A percentile compares a stretch with the other conserved stretches of the same genome.
phyloP scores from a whole-genome alignment of 2,888 invertebrate species.

The Rhagonycha lutea region DNA sequence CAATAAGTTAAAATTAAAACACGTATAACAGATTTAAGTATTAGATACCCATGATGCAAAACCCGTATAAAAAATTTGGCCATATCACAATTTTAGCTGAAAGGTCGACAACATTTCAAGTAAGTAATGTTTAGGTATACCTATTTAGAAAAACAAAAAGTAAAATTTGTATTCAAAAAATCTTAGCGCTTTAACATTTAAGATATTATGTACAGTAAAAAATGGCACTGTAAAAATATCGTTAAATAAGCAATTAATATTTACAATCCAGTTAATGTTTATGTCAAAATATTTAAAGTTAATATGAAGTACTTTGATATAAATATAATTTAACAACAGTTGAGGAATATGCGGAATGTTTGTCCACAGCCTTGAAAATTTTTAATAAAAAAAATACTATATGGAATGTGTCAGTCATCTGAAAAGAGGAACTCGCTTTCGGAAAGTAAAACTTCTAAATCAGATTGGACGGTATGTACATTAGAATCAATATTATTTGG shows the following conservation, averaged over 20 bases:
- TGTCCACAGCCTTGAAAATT: conserved; percentile 42
- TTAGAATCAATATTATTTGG: conserved; percentile 59
- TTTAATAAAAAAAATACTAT: conserved; percentile 15
- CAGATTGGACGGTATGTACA: conserved; percentile 65
- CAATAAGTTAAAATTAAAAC: neutral
- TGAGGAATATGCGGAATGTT: conserved; percentile 40
- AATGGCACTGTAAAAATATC: conserved; percentile 45
- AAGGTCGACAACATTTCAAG: neutral
- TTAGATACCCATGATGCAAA: neutral
- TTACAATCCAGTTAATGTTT: conserved; percentile 26
- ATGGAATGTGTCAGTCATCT: conserved; percentile 53
- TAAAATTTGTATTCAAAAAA: neutral
- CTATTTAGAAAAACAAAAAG: neutral
- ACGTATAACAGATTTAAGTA: neutral
- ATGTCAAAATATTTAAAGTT: conserved; percentile 18
- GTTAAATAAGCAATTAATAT: conserved; percentile 33
- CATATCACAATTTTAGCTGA: neutral
- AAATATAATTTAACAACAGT: conserved; percentile 30
- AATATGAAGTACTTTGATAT: conserved; percentile 23
- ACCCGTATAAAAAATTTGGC: neutral
- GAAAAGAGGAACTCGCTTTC: conserved; percentile 62
- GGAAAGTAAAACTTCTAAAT: conserved; percentile 63
- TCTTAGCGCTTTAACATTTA: neutral
- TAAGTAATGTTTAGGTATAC: neutral
- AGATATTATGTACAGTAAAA: conserved; percentile 34